Conservation (phyloP, 2,888 invertebrate species). For the Stratiomys singularior region DNA sequence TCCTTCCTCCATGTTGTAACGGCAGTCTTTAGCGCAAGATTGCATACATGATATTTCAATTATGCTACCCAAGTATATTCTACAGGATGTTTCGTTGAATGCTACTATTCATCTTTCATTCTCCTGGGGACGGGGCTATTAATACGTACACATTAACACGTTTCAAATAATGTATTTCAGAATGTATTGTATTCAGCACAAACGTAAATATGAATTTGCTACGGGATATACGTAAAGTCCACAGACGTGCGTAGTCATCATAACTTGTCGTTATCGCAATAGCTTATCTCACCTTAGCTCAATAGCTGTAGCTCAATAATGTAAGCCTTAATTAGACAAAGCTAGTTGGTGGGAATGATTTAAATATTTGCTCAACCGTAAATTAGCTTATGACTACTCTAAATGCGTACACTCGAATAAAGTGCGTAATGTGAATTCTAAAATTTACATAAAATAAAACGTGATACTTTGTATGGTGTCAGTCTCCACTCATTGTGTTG, state of each 20-base stretch:
- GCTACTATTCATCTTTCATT: too few relatives aligned
- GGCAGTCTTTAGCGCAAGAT: background rate
- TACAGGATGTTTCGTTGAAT: too few relatives aligned
- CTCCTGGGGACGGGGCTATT: too few relatives aligned
- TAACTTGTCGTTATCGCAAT: background rate
- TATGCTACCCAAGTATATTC: too few relatives aligned
- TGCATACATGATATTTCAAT: too few relatives aligned
- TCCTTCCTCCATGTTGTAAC: too few relatives aligned
- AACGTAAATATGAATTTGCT: background rate
- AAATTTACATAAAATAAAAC: too few relatives aligned
- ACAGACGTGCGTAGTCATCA: background rate
- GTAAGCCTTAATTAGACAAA: background rate
- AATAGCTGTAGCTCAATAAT: background rate
- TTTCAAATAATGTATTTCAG: background rate
- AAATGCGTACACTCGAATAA: background rate
- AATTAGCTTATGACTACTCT: background rate
- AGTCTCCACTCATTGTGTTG: too few relatives aligned
- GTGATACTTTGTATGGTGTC: too few relatives aligned
- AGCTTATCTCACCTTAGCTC: too few relatives aligned
- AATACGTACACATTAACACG: background rate
- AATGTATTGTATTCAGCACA: background rate
- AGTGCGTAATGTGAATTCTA: too few relatives aligned
- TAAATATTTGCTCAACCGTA: constrained; percentile 5
- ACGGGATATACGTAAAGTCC: background rate
- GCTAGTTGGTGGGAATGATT: background rate